Evolutionary conservation across 2,113 vertebrate genomes (phyloP), one percentile per base, ranked within the genome.

Genomic region (Tychaedon coryphoeus): DNA sequence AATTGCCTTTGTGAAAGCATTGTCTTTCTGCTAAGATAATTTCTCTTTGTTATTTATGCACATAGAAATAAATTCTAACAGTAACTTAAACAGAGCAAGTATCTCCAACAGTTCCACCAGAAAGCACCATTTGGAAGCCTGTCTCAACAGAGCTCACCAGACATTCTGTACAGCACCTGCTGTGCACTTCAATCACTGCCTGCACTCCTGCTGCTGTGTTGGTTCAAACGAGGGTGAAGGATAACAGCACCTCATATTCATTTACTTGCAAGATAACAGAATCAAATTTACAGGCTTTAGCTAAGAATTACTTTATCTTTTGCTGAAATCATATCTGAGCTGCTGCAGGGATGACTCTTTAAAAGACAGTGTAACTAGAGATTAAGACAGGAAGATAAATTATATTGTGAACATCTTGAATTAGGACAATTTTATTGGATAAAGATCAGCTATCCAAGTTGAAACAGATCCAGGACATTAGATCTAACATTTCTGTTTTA

Each of bases 81-180:
- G 16, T 45, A 73, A 65, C 18, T 80, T 42, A 86, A 33, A 61
- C 31, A 85, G 83, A 72, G 31, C n/a, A 56, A 72, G 36, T 57
- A 72, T 45, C n/a, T 91, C 51, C 51, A 88, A 47, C 43, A 85
- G 45, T 89, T 95, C 42, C 78, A 87, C 74, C 57, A 83, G 71
- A 87, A 91, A 91, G 36, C 78, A 86, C 67, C 64, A 38, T 65
- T 94, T 88, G 83, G 79, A 93, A 92, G 56, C 53, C 56, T 71
- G 40, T 92, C 56, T 91, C 66, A 62, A 78, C 69, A 71, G 43
- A 80, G 69, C 43, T 86, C 57, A 81, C 34, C 94, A 94, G 83
- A 92, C 93, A 86, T 70, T 94, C 76, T 86, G 15, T 12, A 74
- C 42, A 81, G 75, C 83, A 88, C 69, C 91, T 90, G 83, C 88